Percentiles rank a stretch among this genome's conserved stretches.
Evolutionary conservation across 2,797 vertebrate genomes (phyloP).

Genomic region (Neomorphus geoffroyi): DNA sequence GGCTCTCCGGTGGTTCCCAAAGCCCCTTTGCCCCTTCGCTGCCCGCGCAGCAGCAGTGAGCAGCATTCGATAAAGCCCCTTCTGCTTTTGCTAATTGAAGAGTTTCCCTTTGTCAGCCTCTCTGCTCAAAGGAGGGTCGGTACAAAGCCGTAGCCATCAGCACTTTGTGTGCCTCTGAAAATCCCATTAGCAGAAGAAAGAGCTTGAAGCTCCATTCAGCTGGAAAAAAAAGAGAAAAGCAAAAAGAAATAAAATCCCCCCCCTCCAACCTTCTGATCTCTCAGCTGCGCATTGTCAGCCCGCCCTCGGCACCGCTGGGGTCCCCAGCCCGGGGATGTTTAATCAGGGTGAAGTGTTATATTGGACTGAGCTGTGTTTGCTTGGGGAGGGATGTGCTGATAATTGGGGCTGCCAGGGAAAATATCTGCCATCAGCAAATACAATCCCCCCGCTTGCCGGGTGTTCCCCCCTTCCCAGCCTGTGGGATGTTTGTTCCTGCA

Average conservation of each 20-base stretch:
- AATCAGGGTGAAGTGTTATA: conserved; percentile 30
- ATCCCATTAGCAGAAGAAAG: conserved; percentile 73
- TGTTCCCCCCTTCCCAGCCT: not conserved
- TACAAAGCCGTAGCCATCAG: conserved; percentile 67
- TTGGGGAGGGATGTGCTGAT: not conserved
- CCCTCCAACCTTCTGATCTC: not conserved
- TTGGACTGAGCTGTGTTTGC: conserved; percentile 22
- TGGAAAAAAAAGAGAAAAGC: not conserved
- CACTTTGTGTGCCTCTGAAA: conserved; percentile 66
- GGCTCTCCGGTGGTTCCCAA: not conserved
- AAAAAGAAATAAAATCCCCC: not conserved
- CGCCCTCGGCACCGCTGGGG: not conserved
- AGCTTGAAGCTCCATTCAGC: conserved; percentile 64
- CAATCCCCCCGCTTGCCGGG: rapidly evolving
- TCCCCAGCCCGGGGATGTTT: not conserved
- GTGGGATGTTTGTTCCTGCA: not conserved
- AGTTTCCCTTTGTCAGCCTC: conserved; percentile 64
- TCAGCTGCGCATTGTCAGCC: conserved; percentile 41
- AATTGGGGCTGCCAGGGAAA: not conserved
- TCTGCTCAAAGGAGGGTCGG: conserved; percentile 15
- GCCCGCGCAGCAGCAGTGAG: not conserved
- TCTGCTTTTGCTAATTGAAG: conserved; percentile 66
- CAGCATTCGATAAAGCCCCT: conserved; percentile 32
- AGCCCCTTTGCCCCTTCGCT: not conserved
- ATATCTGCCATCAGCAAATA: not conserved